Evolutionary conservation across 2,113 vertebrate genomes (phyloP).

Genomic region (Gila orcuttii): DNA sequence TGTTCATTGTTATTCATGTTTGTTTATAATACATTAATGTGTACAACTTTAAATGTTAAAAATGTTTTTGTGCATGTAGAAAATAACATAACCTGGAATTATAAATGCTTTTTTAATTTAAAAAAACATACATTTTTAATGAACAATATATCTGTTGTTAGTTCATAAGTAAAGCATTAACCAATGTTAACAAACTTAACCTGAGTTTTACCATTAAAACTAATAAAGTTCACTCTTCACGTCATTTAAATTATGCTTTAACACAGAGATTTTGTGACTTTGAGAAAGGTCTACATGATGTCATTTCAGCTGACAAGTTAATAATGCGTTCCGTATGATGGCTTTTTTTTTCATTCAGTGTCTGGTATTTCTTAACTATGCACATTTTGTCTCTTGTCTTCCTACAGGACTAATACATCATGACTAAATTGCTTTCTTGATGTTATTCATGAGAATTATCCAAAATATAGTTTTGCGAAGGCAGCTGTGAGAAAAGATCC

Average conservation of each 20-base stretch:
- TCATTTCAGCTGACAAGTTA: background rate
- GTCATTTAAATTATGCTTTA: background rate
- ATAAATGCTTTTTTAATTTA: too few relatives aligned
- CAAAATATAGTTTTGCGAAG: constrained; percentile 24
- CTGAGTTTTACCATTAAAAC: background rate
- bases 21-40: too few relatives aligned
- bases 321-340: background rate
- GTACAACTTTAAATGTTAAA: too few relatives aligned
- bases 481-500: constrained; percentile 22
- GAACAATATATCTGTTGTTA: too few relatives aligned
- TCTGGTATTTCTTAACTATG: constrained; percentile 19
- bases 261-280: background rate
- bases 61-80: too few relatives aligned
- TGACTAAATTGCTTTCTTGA: constrained; percentile 1
- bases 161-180: too few relatives aligned
- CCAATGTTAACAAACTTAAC: too few relatives aligned
- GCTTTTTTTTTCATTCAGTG: constrained; percentile 8
- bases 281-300: background rate
- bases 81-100: too few relatives aligned
- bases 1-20: too few relatives aligned
- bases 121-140: too few relatives aligned
- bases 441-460: background rate
- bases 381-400: background rate
- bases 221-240: background rate
- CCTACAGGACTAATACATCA: constrained; percentile 14